Evolutionary conservation across 1,140 invertebrate species (phyloP), one percentile per base, ranked within the genome.

Genomic region (Lethrus apterus): DNA sequence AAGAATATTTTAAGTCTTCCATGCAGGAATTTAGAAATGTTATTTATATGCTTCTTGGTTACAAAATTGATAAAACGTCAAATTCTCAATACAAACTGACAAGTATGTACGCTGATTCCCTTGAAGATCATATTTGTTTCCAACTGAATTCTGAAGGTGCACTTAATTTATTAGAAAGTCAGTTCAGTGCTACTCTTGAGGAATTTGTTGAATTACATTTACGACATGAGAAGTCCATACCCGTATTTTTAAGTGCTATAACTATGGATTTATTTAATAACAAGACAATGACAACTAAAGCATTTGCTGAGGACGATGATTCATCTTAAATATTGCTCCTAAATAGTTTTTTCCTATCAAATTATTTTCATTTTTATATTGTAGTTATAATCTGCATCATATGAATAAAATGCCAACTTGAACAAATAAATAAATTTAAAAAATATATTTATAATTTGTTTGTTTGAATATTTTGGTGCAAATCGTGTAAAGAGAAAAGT

Each of bases 21-120:
- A 82, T 81, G 52, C 80, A 84, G 52, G 88, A 93, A 59, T 90
- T 90, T 59, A 76, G 89, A 32, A 84, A 93, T 61, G 83, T 88
- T 0, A 81, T 82, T 59, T 93, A 91, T 55, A 81, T 84, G 69
- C 69, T 94, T 3, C 77, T 89, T 35, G 91, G 90, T 14, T 95
- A 89, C 73, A 80, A 85, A 59, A 79, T 95, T 30, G 89, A 93
- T 65, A 78, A 81, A 40, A 77, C 78, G 3, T 72, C 75, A 4
- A 77, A 76, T 54, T 78, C 75, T 43, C 77, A 75, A 54, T 81
- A 80, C 59, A 76, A 72, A 74, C 76, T 95, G 45, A 84, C 80
- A 26, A 91, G 81, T 67, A 84, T 91, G 73, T 94, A 91, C 69
- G 85, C 89, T 0, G 89, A 92, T 47, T 81, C 80, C 2, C 74